Evolutionary conservation across 2,797 vertebrate genomes (phyloP), one percentile per base, ranked within the genome.

Genomic region (Odontamblyopus rebecca): DNA sequence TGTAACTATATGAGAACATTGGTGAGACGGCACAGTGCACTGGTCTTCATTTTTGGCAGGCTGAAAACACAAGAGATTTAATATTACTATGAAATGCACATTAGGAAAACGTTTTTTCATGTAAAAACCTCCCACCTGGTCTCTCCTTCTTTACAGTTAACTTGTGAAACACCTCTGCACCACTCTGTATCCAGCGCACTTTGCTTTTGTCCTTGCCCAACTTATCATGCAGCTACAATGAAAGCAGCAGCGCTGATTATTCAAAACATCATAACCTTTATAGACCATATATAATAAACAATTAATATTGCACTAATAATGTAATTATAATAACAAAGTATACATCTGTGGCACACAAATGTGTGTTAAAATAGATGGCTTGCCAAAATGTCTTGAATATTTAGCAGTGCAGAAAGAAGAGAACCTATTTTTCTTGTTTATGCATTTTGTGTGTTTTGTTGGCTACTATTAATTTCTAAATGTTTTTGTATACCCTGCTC

Each of bases 211-310:
- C 1, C 15, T 60, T 38, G 51, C 69, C 27, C 68, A 87, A 38
- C 6, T 73, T 61, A 13, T 32, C 51, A 15, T 78, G 73, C 32
- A 89, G 53, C 87, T 89, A 44, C 1, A 61, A 6, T 16, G 8
- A 6, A 61, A 30, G 11, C 26, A 18, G 9, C 18, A 38, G 30
- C 38, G 16, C 4, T n/a, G 3, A 41, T 63, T 63, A 63, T n/a
- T 63, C 4, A n/a, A 51, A 44, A 44, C 41, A 44, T 44, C 41
- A 44, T 12, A 44, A 44, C 41, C 41, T 44, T 44, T 13, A 44
- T 44, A 44, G 12, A 44, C 2, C 2, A 44, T 44, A 13, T 44
- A 13, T 44, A 44, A 44, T 44, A 44, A 44, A 44, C 12, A 13
- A 38, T 38, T 38, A 38, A 38, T 38, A 38, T 9, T 38, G 7